These are phyloP conservation scores for Rhynchonema sp. DNA, from an alignment of 2,888 invertebrate species.

Conservation along the genomic window DNA sequence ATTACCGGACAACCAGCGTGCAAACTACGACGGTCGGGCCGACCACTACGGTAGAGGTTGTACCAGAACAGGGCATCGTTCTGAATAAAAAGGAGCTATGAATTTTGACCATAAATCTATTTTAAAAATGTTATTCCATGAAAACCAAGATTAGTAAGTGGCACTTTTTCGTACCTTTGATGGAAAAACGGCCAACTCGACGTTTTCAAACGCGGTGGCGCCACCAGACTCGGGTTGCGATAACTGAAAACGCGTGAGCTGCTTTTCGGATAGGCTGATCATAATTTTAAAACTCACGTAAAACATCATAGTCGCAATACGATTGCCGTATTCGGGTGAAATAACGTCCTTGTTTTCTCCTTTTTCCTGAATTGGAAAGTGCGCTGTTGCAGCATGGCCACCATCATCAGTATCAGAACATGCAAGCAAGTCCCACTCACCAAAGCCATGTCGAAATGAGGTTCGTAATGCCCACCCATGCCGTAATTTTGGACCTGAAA, in stretches of 20 bases:
- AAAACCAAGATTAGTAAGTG: too few species aligned
- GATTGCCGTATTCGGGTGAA: conserved; percentile 72
- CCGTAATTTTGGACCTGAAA: conserved; percentile 74
- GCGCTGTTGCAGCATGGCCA: too few species aligned
- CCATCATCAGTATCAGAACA: too few species aligned
- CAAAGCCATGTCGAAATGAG: conserved; percentile 54
- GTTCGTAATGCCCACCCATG: conserved; percentile 88
- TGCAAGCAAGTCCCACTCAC: too few species aligned
- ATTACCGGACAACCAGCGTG: not conserved
- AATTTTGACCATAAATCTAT: not conserved
- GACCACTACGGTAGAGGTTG: not conserved
- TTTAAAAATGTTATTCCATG: not conserved
- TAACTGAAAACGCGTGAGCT: not conserved
- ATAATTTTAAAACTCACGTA: conserved; percentile 50
- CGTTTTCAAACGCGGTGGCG: not conserved
- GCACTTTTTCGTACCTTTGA: too few species aligned
- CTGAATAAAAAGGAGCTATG: not conserved
- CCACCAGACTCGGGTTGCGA: not conserved
- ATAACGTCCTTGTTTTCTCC: too few species aligned
- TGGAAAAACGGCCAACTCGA: not conserved
- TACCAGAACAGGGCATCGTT: not conserved
- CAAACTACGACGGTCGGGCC: not conserved
- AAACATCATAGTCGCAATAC: conserved; percentile 79
- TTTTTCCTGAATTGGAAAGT: too few species aligned
- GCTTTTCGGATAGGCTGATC: not conserved